These are phyloP conservation scores for chimpanzee (Pan troglodytes) DNA, from an alignment of 2,113 vertebrate species.

Conservation along the genomic window NHGRI_mPanTro3-v2.1_pri NC_072411.2:80534501-80535000, in stretches of 20 bases:
- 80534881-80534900: conserved; percentile 80
- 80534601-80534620: conserved; percentile 79
- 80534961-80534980: conserved; percentile 73
- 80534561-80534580: conserved; percentile 91
- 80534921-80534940: conserved; percentile 76
- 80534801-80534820: conserved; percentile 64
- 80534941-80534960: conserved; percentile 76
- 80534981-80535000: conserved; percentile 79
- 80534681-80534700: conserved; percentile 71
- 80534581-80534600: conserved; percentile 86
- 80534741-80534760: conserved; percentile 71
- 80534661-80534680: conserved; percentile 83
- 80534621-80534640: conserved; percentile 81
- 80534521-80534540: conserved; percentile 90
- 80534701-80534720: conserved; percentile 72
- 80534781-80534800: conserved; percentile 76
- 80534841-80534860: conserved; percentile 74
- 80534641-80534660: conserved; percentile 83
- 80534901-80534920: conserved; percentile 77
- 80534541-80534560: conserved; percentile 90
- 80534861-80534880: conserved; percentile 69
- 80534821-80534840: conserved; percentile 67
- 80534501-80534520: conserved; percentile 72
- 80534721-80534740: conserved; percentile 73
- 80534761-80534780: conserved; percentile 78